These are phyloP conservation scores for Sciurus carolinensis DNA, from an alignment of 2,797 vertebrate genomes.

Conservation along the genomic window DNA sequence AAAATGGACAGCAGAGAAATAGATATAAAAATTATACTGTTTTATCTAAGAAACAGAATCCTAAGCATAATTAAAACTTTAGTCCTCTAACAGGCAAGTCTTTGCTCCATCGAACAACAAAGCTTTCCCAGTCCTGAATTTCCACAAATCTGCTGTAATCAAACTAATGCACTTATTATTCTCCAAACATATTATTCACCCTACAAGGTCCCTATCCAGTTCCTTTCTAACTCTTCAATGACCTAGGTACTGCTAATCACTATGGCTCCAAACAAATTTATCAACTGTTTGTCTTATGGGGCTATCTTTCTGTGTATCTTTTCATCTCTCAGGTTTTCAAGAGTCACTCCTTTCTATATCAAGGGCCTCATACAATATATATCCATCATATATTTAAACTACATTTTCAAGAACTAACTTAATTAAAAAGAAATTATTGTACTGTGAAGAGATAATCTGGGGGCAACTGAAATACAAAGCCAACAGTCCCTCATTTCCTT, in stretches of 20 bases:
- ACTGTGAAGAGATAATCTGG: background rate
- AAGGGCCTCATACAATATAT: background rate
- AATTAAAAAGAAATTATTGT: slow-evolving; percentile 45
- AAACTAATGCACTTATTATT: background rate
- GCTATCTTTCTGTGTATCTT: background rate
- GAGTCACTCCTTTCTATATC: background rate
- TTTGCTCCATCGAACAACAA: background rate
- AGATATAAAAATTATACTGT: slow-evolving; percentile 13
- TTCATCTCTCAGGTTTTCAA: background rate
- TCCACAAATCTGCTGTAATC: background rate
- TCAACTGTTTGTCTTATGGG: background rate
- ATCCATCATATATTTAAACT: background rate
- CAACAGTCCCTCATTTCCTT: background rate
- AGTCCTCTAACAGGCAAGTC: slow-evolving; percentile 13
- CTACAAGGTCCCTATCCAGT: background rate
- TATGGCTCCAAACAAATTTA: background rate
- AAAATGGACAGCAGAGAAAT: slow-evolving; percentile 46
- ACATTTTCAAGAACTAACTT: background rate
- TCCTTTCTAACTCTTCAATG: background rate
- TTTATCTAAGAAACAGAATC: slow-evolving; percentile 37
- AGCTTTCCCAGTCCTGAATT: background rate
- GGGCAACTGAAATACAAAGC: slow-evolving; percentile 17
- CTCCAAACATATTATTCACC: background rate
- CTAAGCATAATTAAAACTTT: slow-evolving; percentile 27
- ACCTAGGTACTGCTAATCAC: background rate